Percentiles rank a stretch among this genome's conserved stretches.
These are phyloP conservation scores for Drusus annulatus DNA, from an alignment of 1,140 invertebrate genomes.

Conservation along the genomic window DNA sequence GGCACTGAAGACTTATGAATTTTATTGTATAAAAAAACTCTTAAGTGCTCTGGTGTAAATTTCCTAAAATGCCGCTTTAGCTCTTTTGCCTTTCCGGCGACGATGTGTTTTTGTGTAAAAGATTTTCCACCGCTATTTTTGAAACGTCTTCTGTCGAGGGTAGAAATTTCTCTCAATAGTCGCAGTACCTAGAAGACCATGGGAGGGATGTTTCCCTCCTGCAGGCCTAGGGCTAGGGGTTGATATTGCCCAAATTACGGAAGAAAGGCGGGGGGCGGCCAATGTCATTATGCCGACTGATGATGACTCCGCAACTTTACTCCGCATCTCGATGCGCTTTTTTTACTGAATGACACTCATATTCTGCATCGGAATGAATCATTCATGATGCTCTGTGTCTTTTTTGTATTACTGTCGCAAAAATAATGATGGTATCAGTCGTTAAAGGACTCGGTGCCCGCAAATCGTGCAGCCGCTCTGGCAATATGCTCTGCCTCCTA, in stretches of 20 bases:
- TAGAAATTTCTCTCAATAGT: constrained; percentile 44
- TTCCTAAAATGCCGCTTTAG: too few relatives aligned
- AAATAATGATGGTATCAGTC: constrained; percentile 36
- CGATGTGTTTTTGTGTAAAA: too few relatives aligned
- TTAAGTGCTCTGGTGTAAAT: too few relatives aligned
- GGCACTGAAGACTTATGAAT: too few relatives aligned
- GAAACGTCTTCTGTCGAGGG: background rate
- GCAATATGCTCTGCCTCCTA: too few relatives aligned
- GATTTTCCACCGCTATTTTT: too few relatives aligned
- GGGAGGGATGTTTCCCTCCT: constrained; percentile 28
- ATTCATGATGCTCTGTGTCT: constrained; percentile 22
- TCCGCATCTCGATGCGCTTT: constrained; percentile 41
- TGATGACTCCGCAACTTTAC: constrained; percentile 40
- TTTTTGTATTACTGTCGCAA: constrained; percentile 4
- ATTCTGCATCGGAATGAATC: constrained; percentile 23
- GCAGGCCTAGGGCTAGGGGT: constrained; percentile 46
- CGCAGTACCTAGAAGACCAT: background rate
- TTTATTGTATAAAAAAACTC: too few relatives aligned
- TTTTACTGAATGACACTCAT: constrained; percentile 47
- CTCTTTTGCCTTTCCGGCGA: too few relatives aligned
- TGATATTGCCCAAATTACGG: constrained; percentile 54
- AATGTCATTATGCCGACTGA: constrained; percentile 45
- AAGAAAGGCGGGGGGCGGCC: constrained; percentile 47
- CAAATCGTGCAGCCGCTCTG: background rate
- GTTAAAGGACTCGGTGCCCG: background rate